Evolutionary conservation across 2,888 invertebrate species (phyloP).

Genomic region (Polydrusus pterygomalis): DNA sequence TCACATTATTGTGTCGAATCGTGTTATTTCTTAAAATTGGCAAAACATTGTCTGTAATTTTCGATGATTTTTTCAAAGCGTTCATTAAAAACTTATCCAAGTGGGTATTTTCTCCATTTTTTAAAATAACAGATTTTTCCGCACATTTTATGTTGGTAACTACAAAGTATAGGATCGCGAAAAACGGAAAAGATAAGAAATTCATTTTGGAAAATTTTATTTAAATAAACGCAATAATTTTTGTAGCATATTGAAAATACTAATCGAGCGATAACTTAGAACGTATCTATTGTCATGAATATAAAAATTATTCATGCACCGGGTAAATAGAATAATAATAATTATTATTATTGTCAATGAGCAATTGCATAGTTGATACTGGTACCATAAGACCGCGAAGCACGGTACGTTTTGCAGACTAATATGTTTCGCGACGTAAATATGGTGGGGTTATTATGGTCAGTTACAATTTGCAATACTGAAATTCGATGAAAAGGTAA

Average conservation of each 20-base stretch:
- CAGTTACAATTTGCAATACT: neutral
- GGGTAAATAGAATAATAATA: neutral
- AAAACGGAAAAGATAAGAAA: constrained; percentile 55
- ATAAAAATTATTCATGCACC: neutral
- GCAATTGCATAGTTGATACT: neutral
- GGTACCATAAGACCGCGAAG: constrained; percentile 6
- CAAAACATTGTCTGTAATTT: constrained; percentile 26
- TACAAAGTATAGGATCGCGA: constrained; percentile 60
- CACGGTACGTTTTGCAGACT: neutral
- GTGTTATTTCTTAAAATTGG: constrained; percentile 23
- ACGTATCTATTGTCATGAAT: neutral
- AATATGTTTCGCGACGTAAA: neutral
- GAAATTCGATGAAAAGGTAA: neutral
- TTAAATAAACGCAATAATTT: neutral
- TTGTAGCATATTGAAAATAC: constrained; percentile 3
- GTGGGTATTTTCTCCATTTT: constrained; percentile 39
- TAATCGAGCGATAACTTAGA: neutral
- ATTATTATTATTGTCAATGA: constrained; percentile 3
- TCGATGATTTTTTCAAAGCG: constrained; percentile 53
- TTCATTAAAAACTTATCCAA: constrained; percentile 41
- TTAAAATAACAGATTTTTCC: constrained; percentile 57
- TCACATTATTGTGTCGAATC: constrained; percentile 21
- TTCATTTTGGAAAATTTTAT: constrained; percentile 49
- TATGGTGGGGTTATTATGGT: constrained; percentile 7
- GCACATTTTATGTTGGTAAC: constrained; percentile 60